Percentiles rank a stretch among this genome's conserved stretches.
These are phyloP conservation scores for Dynastes hyllus DNA, from an alignment of 2,888 invertebrate species.

Conservation along the genomic window DNA sequence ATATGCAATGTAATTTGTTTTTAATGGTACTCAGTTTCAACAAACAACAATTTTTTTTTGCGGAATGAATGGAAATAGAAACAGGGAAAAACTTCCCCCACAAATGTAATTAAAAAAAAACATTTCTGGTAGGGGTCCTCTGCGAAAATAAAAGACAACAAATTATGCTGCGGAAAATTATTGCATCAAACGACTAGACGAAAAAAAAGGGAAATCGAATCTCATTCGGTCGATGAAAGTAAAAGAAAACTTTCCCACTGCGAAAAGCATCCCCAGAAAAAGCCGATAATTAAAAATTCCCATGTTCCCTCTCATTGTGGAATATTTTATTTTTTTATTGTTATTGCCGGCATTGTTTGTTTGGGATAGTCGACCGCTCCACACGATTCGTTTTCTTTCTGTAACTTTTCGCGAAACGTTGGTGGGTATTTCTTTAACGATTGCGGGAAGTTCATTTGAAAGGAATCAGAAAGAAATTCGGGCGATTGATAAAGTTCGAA, in stretches of 20 bases:
- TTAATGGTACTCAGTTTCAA: too few relatives aligned
- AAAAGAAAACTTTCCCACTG: background rate
- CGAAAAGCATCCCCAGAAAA: conserved; percentile 19
- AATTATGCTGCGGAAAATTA: background rate
- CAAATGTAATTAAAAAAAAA: conserved; percentile 16
- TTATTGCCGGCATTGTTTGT: conserved; percentile 29
- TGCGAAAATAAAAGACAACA: background rate
- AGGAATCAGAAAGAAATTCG: background rate
- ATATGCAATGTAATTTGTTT: too few relatives aligned
- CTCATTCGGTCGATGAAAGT: background rate
- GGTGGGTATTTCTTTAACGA: conserved; percentile 9
- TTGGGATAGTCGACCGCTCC: conserved; percentile 12
- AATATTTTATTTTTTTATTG: conserved; percentile 31
- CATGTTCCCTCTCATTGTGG: conserved; percentile 14
- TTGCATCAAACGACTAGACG: background rate
- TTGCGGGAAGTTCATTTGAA: conserved; percentile 9
- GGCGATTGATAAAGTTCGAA: conserved; percentile 21
- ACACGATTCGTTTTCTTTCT: background rate
- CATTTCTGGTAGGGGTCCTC: background rate
- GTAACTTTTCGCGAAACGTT: conserved; percentile 13
- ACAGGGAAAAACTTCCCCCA: background rate
- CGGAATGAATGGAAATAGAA: too few relatives aligned
- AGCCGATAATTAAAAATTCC: conserved; percentile 44
- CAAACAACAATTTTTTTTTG: too few relatives aligned
- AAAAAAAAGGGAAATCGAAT: conserved; percentile 6